Conservation (phyloP, 2,113 vertebrate genomes). For the mouse (Mus musculus) region DNA sequence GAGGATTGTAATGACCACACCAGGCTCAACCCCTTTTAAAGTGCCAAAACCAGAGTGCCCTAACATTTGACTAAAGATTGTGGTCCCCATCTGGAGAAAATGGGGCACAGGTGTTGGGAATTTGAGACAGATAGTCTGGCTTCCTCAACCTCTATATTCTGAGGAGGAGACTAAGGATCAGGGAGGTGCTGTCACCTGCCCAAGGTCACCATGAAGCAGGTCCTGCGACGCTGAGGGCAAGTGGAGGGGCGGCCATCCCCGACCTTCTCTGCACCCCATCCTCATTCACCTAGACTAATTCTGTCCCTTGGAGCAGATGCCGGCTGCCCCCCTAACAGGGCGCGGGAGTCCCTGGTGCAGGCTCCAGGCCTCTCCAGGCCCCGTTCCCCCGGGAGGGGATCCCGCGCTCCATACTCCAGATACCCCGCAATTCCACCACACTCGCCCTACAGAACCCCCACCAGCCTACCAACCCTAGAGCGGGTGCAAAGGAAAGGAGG, state of each 20-base stretch:
- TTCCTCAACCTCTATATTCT: background rate
- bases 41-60: constrained; percentile 33
- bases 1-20: background rate
- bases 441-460: background rate
- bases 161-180: background rate
- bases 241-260: background rate
- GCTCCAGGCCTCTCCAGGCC: background rate
- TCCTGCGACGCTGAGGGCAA: no score
- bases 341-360: background rate
- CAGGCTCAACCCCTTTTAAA: background rate
- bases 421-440: background rate
- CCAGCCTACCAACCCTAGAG: background rate
- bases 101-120: background rate
- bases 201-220: constrained; percentile 71
- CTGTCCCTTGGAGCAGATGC: constrained; percentile 65
- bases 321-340: background rate
- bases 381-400: background rate
- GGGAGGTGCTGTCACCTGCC: constrained; percentile 41
- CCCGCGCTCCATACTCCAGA: background rate
- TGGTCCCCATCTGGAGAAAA: background rate
- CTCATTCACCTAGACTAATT: constrained; percentile 72
- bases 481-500: background rate
- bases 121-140: background rate
- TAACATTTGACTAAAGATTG: background rate
- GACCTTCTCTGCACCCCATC: background rate